phyloP scores from a whole-genome alignment of 1,140 invertebrate genomes.

The Orchesella cincta region DNA sequence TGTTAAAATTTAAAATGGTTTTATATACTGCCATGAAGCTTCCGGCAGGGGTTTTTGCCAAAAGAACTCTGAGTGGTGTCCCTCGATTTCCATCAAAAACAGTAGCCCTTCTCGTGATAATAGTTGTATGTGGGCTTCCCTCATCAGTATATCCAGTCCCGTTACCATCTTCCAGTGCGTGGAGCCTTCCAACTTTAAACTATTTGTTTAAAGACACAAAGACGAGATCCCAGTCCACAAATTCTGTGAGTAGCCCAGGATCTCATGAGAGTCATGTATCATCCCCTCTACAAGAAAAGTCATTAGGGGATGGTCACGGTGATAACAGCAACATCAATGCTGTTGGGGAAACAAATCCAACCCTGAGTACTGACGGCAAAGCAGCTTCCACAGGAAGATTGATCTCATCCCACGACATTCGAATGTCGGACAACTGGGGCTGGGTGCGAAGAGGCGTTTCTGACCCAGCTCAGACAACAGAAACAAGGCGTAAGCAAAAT shows the following conservation, averaged over 20 bases:
- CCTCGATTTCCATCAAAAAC: no score
- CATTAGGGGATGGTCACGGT: no score
- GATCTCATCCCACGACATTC: constrained; percentile 17
- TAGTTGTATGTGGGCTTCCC: neutral
- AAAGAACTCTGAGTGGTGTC: no score
- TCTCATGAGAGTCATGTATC: neutral
- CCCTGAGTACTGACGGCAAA: neutral
- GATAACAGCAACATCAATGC: neutral
- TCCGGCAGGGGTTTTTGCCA: no score
- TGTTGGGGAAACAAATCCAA: no score
- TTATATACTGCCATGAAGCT: no score
- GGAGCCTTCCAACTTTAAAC: neutral
- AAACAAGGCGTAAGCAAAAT: constrained; percentile 10
- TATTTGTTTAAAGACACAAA: constrained; percentile 21
- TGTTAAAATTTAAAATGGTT: no score
- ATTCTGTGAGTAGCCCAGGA: neutral
- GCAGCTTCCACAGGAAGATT: constrained; percentile 11
- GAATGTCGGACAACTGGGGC: constrained; percentile 19
- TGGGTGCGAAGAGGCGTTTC: neutral
- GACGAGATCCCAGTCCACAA: neutral
- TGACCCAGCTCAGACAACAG: neutral
- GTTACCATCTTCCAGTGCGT: neutral
- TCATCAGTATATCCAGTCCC: neutral
- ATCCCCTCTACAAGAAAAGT: neutral
- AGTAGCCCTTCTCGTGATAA: no score